Base-by-base conservation (phyloP, 2,113 vertebrate species). In the Tylochromis polylepis region DNA sequence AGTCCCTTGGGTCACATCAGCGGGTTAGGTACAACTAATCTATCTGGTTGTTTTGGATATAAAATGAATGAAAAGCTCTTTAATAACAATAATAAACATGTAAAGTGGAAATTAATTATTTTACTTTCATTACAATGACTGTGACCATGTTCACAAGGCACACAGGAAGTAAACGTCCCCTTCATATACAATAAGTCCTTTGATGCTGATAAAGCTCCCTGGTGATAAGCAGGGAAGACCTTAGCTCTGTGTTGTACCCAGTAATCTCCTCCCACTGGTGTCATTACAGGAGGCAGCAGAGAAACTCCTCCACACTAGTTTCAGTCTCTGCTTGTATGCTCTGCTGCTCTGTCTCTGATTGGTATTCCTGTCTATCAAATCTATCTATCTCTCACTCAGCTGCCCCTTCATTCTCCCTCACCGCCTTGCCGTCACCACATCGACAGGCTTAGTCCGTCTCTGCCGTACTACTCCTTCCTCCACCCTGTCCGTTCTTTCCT, bases 211-310 rank as follows among this genome's bases (percentile, higher is more conserved):
- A 8, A 43, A 57, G n/a, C 43, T 79, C 70, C 81, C 36, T 67
- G 70, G 18, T 78, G 78, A 79, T 88, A 62, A 78, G 83, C 70
- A 51, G 82, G 58, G 56, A 36, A 53, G 81, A 75, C 38, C 81
- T 86, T 78, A 12, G 24, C 46, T 90, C 82, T 79, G 85, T 88
- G 87, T 89, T 84, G 84, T 78, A 57, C 83, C 53, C 41, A 43
- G 49, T 93, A 92, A 92, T 92, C 89, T 90, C 81, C 72, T 89
- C 86, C 84, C 85, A 90, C 84, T 36, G 84, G 83, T 80, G 31
- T 83, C 79, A 86, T 88, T 84, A 85, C 57, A 72, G 49, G 24
- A 86, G 79, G 79, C 83, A 53, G 57, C 41, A 55, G 46, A 88
- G 59, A 87, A 83, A 82, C 22, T 6, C 41, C 53, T 36, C 57